Conservation (phyloP, 1,140 invertebrate species). For the Drosophila chauvacae region DNA sequence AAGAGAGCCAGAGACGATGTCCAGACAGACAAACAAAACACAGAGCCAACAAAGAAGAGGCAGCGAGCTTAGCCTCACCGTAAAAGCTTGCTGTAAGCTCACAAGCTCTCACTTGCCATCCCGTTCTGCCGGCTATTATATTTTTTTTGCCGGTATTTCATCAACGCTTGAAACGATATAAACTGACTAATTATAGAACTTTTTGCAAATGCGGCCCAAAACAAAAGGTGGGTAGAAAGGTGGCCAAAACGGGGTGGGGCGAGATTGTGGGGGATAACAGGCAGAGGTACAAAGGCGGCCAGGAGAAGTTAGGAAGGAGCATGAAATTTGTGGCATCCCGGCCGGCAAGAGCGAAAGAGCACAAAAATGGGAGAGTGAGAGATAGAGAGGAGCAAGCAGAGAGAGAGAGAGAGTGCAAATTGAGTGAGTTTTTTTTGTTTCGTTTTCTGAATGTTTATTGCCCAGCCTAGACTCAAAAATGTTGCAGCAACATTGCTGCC, state of each 20-base stretch:
- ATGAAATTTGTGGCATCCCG: not conserved
- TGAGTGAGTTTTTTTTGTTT: slow-evolving; percentile 17
- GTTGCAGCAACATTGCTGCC: slow-evolving; percentile 37
- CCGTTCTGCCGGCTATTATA: slow-evolving; percentile 1
- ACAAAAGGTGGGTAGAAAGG: slow-evolving; percentile 29
- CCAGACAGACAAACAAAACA: slow-evolving; percentile 46
- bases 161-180: slow-evolving; percentile 53
- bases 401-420: not conserved
- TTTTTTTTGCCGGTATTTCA: slow-evolving; percentile 44
- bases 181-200: slow-evolving; percentile 66
- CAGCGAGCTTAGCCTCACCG: not conserved
- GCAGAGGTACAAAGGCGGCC: not conserved
- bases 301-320: not conserved
- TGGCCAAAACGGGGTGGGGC: not conserved
- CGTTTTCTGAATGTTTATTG: not conserved
- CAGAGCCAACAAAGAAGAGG: not conserved
- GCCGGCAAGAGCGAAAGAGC: too few species aligned
- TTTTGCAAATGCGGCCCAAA: slow-evolving; percentile 37
- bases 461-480: slow-evolving; percentile 4
- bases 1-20: not conserved
- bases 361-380: not conserved
- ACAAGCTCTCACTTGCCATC: not conserved
- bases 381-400: not conserved
- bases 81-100: slow-evolving; percentile 32
- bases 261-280: not conserved